These are phyloP conservation scores for Loxodonta africana DNA, from an alignment of 2,113 vertebrate species.

Conservation along the genomic window DNA sequence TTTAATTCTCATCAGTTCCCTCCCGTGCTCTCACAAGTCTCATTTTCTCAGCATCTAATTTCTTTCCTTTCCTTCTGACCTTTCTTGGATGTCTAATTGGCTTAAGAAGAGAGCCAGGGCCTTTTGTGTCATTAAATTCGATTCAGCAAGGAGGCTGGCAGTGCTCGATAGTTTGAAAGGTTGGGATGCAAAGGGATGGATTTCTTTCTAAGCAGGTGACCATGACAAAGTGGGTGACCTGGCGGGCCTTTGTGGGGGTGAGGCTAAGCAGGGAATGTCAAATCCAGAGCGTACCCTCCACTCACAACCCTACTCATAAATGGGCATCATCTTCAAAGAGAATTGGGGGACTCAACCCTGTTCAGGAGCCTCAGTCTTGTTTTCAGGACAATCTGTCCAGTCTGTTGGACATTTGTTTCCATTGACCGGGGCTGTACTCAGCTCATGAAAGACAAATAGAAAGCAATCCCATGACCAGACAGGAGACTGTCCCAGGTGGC, in stretches of 20 bases:
- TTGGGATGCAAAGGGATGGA: not conserved
- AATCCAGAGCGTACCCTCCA: not conserved
- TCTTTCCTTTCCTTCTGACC: not conserved
- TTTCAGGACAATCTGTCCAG: not conserved
- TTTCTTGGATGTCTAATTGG: not conserved
- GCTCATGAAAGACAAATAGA: not conserved
- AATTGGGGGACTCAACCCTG: not conserved
- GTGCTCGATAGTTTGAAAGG: not conserved
- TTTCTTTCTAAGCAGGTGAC: constrained; percentile 9
- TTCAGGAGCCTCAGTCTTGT: not conserved
- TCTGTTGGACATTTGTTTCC: not conserved
- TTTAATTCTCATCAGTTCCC: constrained; percentile 33
- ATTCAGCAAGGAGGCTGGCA: not conserved
- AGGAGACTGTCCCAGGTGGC: not conserved
- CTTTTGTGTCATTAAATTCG: constrained; percentile 17
- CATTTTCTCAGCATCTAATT: not conserved
- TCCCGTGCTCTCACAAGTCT: not conserved
- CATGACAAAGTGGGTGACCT: not conserved
- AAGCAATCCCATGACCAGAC: not conserved
- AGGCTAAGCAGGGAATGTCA: not conserved
- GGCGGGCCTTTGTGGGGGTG: not conserved
- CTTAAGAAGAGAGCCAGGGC: not conserved
- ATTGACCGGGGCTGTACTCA: not conserved
- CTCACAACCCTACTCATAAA: not conserved
- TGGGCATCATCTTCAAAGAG: not conserved